Base-by-base conservation (phyloP, 92 coral and sea anemone genomes). In the Siderastrea siderea region DNA sequence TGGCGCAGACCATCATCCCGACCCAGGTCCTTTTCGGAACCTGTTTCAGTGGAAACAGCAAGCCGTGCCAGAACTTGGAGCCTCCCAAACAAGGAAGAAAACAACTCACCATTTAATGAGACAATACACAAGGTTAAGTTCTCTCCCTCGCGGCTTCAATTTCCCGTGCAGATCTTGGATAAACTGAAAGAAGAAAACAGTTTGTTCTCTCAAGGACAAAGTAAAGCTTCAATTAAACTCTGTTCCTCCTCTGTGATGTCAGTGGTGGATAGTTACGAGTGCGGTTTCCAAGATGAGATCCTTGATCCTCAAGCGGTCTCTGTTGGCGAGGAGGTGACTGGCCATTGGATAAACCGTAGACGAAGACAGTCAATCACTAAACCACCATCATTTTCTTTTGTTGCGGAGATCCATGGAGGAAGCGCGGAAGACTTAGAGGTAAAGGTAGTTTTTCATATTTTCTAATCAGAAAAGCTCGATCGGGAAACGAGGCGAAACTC, bases 141-240 rank as follows among this genome's bases (percentile, higher is more conserved):
- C 1, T 68, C 86, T 68, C 77, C 86, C n/a, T 81, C 86, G 43
- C 76, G 86, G 14, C 86, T 81, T 44, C 77, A n/a, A 58, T 81
- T 81, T 69, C 86, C 77, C 68, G 86, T 69, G 17, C 67, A 55
- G 67, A 15, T 57, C 55, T 68, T 81, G 68, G 77, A 81, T 54
- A 81, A 47, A 26, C 68, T 81, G 55, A 69, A 19, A 69, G 86
- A 81, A 54, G 86, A 81, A 46, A 7, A 26, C 59, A 38, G 15
- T 52, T 52, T 44, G 13, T 26, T 66, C 46, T 55, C 76, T 16
- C 15, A 3, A 16, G 47, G 47, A 16, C 53, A 45, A 17, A 70
- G 67, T 58, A 53, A 46, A 5, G 54, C 44, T 61, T 45, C 57
- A 48, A 6, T 69, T 26, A 54, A 17, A 59, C 13, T 48, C 13